Percentiles rank a stretch among this genome's conserved stretches.
phyloP scores from a whole-genome alignment of 2,113 vertebrate species.

The Eidolon helvum region DNA sequence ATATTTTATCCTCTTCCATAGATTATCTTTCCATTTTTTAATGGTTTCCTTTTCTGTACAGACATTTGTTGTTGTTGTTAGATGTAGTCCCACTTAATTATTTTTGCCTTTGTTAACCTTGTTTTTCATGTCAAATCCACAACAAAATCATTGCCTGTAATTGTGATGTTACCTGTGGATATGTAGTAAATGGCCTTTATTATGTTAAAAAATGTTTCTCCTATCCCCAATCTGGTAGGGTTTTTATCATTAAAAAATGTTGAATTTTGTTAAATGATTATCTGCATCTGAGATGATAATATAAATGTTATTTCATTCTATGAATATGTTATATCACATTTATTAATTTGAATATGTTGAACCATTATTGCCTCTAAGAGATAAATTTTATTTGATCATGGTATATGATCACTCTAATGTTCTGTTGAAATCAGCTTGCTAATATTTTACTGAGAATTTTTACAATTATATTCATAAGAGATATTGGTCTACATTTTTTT shows the following conservation, averaged over 20 bases:
- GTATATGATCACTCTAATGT: background rate
- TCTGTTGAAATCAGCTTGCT: background rate
- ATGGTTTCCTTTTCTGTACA: background rate
- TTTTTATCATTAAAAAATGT: background rate
- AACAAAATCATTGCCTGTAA: background rate
- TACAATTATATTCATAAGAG: background rate
- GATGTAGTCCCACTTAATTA: background rate
- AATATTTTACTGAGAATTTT: background rate
- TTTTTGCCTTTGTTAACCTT: background rate
- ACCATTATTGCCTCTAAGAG: background rate
- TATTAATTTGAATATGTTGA: background rate
- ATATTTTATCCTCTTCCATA: background rate
- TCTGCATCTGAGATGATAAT: background rate
- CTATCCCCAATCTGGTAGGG: background rate
- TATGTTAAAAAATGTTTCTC: background rate
- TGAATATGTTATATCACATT: background rate
- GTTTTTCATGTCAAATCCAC: background rate
- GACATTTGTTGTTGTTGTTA: background rate
- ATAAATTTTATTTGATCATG: background rate
- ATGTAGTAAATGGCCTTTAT: background rate
- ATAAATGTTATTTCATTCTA: background rate
- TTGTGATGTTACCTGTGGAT: background rate
- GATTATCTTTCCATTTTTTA: background rate
- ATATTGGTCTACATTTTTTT: background rate
- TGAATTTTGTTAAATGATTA: background rate